phyloP scores from a whole-genome alignment of 2,888 invertebrate species.

The Aphodius sticticus region DNA sequence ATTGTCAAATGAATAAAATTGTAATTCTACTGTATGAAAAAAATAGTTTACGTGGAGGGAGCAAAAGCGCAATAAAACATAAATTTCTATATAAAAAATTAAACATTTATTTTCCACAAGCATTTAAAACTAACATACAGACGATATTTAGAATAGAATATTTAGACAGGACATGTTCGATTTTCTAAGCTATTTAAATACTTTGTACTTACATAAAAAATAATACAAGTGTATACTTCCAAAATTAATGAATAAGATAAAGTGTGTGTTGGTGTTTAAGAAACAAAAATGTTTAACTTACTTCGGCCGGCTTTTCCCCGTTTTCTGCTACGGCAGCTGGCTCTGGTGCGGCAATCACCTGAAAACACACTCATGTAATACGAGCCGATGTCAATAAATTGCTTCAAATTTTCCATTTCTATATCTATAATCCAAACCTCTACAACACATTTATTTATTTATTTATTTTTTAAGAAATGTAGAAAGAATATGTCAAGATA shows the following conservation, averaged over 20 bases:
- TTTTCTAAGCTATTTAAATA: neutral
- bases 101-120: constrained; percentile 4
- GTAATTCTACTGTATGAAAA: neutral
- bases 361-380: constrained; percentile 33
- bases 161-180: neutral
- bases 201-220: constrained; percentile 5
- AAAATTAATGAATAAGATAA: constrained; percentile 25
- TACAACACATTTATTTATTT: neutral
- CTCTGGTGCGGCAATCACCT: constrained; percentile 43
- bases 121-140: constrained; percentile 10
- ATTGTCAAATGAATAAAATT: too few species aligned
- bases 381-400: neutral
- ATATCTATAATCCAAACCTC: neutral
- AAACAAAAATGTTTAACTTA: constrained; percentile 33
- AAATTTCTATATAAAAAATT: neutral
- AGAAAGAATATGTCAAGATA: neutral
- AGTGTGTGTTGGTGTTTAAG: constrained; percentile 7
- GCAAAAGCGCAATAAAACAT: neutral
- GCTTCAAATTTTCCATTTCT: neutral
- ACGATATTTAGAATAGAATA: constrained; percentile 4
- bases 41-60: neutral
- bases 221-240: constrained; percentile 7
- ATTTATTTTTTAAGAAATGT: constrained; percentile 11
- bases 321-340: constrained; percentile 41
- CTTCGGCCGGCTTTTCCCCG: constrained; percentile 43